Base-by-base conservation (phyloP, 2,888 invertebrate species). In the Idaea straminata region DNA sequence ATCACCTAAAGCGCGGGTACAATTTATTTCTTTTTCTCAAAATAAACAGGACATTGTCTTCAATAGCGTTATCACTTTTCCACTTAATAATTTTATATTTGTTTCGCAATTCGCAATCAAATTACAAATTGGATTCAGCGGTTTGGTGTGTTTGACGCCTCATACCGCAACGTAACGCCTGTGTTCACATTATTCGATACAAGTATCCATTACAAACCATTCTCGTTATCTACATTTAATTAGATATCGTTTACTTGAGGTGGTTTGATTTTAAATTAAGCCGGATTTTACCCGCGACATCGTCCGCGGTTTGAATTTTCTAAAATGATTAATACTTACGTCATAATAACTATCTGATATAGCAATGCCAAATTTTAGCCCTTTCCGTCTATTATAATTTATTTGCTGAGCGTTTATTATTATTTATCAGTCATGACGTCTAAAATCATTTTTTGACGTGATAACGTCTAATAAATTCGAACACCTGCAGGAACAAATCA, bases 91-190 rank as follows among this genome's bases (percentile, higher is more conserved):
- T 47, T 47, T 47, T 47, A 47, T 13, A 47, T 47, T 47, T 47
- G 47, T 47, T 47, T 47, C 47, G 47, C 13, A 47, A 47, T 47
- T 47, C 16, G 34, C 59, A 16, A 59, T 59, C 59, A 59, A 59
- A 59, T 25, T 59, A 58, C 58, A 58, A 58, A 59, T 25, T 59
- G 59, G 59, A 25, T 59, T 59, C 58, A 7, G 59, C 59, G 59
- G 59, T 59, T 59, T 59, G 34, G 34, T 59, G 59, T 59, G 34
- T 59, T 59, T 59, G 59, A 59, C 59, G 34, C 34, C 10, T 6
- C 34, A 59, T 5, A 59, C 59, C 59, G 34, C 59, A 59, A 34
- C 10, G 47, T 34, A 34, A 59, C 34, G 34, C 34, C 59, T 6
- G 59, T 25, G 34, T 59, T 7, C 47, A 10, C 47, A 47, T 47